Evolutionary conservation across 2,113 vertebrate genomes (phyloP), one percentile per base, ranked within the genome.

Genomic region (Colaptes auratus): DNA sequence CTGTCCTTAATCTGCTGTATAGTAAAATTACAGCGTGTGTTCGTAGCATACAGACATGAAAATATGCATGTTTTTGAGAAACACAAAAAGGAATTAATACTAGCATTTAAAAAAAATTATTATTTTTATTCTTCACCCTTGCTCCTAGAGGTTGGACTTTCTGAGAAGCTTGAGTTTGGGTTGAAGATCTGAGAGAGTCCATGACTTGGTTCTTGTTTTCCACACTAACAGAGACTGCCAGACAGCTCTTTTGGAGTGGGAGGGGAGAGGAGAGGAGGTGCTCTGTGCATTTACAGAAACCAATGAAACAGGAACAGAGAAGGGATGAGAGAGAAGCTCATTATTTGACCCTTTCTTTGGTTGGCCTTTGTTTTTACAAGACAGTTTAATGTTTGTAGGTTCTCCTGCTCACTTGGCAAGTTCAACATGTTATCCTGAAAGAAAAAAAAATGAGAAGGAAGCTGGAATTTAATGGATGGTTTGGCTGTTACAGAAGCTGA

Each of bases 141-240:
- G 25, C 8, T 92, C 15, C 10, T 55, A 7, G 25, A 65, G 36
- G 12, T 60, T 48, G 46, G 64, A 12, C 52, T 93, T 73, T 4
- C 25, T 78, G 69, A 10, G 52, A 83, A 74, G 72, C 76, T 86
- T 16, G 48, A 60, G 10, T 81, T 85, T 60, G 4, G 20, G 78
- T 88, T 18, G 82, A 92, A 81, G 75, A 79, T 69, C n/a, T 82
- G 88, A 89, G 53, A 77, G 75, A 72, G 70, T 52, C 85, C 44
- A 23, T 88, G 70, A 36, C 92, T 92, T 93, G 64, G 77, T 86
- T 52, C 84, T 89, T 89, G 79, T 95, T 95, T 95, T 91, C 69
- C 69, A 59, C 39, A 5, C 58, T 74, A 55, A 69, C 79, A 65
- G 65, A 71, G 79, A 48, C 94, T 95, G 94, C 88, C 67, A 92